Base-by-base conservation (phyloP, 2,113 vertebrate genomes). In the Ceuthmochares aereus region DNA sequence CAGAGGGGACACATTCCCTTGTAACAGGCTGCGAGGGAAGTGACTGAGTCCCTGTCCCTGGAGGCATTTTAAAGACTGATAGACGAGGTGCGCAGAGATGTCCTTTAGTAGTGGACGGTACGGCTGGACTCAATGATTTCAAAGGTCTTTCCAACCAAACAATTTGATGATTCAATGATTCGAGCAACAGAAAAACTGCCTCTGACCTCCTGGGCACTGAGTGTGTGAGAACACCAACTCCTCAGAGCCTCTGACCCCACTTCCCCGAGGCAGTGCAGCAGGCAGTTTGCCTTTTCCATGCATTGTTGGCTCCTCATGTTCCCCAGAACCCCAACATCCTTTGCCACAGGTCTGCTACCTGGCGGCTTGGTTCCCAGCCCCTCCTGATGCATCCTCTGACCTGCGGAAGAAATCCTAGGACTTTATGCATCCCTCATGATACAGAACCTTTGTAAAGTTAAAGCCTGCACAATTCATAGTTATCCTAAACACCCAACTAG, bases 151-250 rank as follows among this genome's bases (percentile, higher is more conserved):
- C 45, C 45, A 47, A 47, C 45, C 19, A 47, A 47, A 18, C 45
- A 47, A 47, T 47, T 47, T 17, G 4, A 20, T 47, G 45, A 19
- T 47, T 47, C 45, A 19, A 47, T 49, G 47, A 23, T 49, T 9
- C 22, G 4, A 37, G 20, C 13, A 3, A 4, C 68, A 20, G 25
- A 14, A 30, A 12, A 30, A 0, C 45, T 7, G 37, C 3, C 16
- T 7, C 29, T 2, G 59, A 23, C 45, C 51, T 15, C 19, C 22
- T 12, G 2, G 5, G 23, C 0, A 4, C 66, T 4, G n/a, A 2
- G 76, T 2, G 3, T 1, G 1, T 14, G 3, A 2, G n/a, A 18
- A 14, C 1, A 6, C 27, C 1, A 2, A 3, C 15, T 2, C 13
- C 32, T 6, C 14, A 0, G 3, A 8, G 20, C 12, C 69, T 8